These are phyloP conservation scores for Macrostomum cliftonense DNA, from an alignment of 2,888 invertebrate species.

Conservation along the genomic window DNA sequence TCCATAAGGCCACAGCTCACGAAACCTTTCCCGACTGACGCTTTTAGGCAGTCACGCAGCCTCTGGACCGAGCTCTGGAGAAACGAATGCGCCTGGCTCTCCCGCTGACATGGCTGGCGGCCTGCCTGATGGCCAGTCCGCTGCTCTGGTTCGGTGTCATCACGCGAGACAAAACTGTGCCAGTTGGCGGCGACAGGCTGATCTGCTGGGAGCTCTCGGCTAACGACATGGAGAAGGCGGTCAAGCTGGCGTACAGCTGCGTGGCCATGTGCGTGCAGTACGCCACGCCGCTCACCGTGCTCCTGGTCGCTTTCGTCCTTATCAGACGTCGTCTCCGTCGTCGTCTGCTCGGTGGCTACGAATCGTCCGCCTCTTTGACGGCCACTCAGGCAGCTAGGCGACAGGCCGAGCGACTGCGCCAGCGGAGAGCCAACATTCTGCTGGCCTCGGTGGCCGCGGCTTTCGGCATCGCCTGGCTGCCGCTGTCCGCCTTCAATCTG, in stretches of 20 bases:
- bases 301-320: conserved; percentile 59
- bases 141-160: conserved; percentile 48
- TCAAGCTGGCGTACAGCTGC: conserved; percentile 51
- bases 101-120: conserved; percentile 3
- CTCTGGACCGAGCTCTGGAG: no score
- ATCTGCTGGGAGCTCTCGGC: conserved; percentile 25
- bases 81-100: background rate
- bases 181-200: conserved; percentile 5
- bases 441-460: conserved; percentile 65
- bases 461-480: conserved; percentile 74
- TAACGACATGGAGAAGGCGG: conserved; percentile 17
- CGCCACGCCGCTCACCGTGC: conserved; percentile 59
- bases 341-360: conserved; percentile 39
- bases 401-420: conserved; percentile 42
- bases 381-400: conserved; percentile 7
- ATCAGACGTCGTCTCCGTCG: conserved; percentile 59
- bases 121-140: conserved; percentile 6
- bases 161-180: conserved; percentile 9
- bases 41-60: no score
- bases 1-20: no score
- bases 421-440: conserved; percentile 66
- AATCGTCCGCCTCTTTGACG: background rate
- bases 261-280: conserved; percentile 67
- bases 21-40: no score
- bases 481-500: conserved; percentile 66